phyloP scores from a whole-genome alignment of 1,140 invertebrate species.

The Ostrea edulis region DNA sequence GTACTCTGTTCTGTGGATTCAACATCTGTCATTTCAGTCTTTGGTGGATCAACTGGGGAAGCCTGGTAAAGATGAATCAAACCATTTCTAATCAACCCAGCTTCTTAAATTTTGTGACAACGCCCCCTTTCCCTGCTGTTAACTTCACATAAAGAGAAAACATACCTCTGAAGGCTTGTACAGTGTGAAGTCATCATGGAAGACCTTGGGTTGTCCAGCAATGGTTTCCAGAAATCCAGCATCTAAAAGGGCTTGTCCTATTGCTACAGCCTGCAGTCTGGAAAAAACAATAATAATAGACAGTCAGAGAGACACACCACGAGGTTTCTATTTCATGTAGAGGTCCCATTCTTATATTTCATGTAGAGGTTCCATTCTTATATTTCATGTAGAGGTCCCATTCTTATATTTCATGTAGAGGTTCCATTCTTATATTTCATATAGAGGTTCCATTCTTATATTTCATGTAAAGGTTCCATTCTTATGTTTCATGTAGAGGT shows the following conservation, averaged over 20 bases:
- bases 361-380: neutral
- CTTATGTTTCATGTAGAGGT: too few relatives aligned
- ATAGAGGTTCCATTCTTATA: neutral
- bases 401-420: neutral
- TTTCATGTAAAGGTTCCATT: too few relatives aligned
- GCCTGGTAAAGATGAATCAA: constrained; percentile 49
- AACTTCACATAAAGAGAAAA: neutral
- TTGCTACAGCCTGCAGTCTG: constrained; percentile 88
- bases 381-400: neutral
- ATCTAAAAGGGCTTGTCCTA: constrained; percentile 90
- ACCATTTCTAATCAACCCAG: too few relatives aligned
- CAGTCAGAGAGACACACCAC: neutral
- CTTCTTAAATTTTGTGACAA: too few relatives aligned
- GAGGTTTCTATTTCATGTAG: neutral
- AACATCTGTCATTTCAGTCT: constrained; percentile 46
- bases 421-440: neutral
- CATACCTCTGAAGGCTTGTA: constrained; percentile 81
- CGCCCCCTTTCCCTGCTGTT: too few relatives aligned
- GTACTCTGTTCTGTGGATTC: constrained; percentile 78
- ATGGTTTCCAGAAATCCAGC: constrained; percentile 87
- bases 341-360: neutral
- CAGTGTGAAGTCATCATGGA: constrained; percentile 83
- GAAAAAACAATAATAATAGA: constrained; percentile 55
- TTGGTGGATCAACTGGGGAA: constrained; percentile 52
- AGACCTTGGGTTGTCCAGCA: constrained; percentile 81